These are phyloP conservation scores for Agelastica alni DNA, from an alignment of 2,888 invertebrate species.

Conservation along the genomic window DNA sequence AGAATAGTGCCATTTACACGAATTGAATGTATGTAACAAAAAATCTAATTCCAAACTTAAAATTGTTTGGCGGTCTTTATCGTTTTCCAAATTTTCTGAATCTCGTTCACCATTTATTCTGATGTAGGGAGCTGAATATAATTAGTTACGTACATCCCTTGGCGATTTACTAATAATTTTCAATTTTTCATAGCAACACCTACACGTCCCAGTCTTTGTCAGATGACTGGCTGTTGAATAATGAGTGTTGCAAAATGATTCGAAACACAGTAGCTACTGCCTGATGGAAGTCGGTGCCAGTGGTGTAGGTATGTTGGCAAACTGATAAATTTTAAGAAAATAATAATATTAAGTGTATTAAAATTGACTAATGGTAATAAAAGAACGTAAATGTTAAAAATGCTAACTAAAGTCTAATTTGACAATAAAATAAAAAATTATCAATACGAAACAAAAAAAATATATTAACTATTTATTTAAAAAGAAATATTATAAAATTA, in stretches of 20 bases:
- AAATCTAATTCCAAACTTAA: too few relatives aligned
- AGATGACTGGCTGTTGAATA: constrained; percentile 33
- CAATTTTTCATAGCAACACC: constrained; percentile 38
- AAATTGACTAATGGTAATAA: too few relatives aligned
- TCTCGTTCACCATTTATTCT: constrained; percentile 22
- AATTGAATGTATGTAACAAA: background rate
- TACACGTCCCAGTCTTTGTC: constrained; percentile 28
- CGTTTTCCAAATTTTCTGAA: background rate
- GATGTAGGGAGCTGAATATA: constrained; percentile 25
- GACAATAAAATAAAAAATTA: too few relatives aligned
- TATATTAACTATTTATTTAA: too few relatives aligned
- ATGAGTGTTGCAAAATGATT: constrained; percentile 42
- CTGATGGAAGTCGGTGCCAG: constrained; percentile 31
- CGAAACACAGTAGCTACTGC: constrained; percentile 38
- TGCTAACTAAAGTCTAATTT: too few relatives aligned
- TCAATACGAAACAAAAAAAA: too few relatives aligned
- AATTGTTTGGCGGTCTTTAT: too few relatives aligned
- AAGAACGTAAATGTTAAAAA: too few relatives aligned
- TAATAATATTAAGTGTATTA: too few relatives aligned
- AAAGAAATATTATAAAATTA: too few relatives aligned
- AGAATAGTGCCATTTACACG: background rate
- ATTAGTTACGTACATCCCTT: constrained; percentile 33
- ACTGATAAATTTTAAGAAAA: constrained; percentile 8
- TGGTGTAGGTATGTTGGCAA: constrained; percentile 38
- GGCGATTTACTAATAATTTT: constrained; percentile 37